Percentiles rank a stretch among this genome's conserved stretches.
Conservation (phyloP, 2,888 invertebrate genomes). For the Hirtodrosophila duncani region DNA sequence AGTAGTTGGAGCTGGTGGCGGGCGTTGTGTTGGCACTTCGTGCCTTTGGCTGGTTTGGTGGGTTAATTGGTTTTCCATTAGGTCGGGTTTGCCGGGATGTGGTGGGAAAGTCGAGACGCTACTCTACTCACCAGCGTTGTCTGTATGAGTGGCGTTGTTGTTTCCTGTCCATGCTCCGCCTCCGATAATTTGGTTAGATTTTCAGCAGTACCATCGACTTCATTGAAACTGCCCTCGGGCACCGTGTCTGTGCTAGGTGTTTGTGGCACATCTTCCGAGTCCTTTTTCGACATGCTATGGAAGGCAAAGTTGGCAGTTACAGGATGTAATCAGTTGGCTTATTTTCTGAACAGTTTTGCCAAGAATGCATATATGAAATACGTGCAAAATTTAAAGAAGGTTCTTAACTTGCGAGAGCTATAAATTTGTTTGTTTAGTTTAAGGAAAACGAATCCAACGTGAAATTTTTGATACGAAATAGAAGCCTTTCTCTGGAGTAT, state of each 20-base stretch:
- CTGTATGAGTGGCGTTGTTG: slow-evolving; percentile 76
- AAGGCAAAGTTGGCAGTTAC: slow-evolving; percentile 12
- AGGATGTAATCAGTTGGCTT: slow-evolving; percentile 1
- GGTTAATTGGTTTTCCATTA: slow-evolving; percentile 50
- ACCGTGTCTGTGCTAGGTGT: slow-evolving; percentile 67
- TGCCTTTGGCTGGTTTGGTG: slow-evolving; percentile 74
- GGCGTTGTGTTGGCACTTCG: slow-evolving; percentile 64
- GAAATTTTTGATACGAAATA: no score
- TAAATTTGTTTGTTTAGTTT: no score
- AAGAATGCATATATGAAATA: no score
- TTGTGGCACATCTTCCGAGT: slow-evolving; percentile 74
- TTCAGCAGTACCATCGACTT: slow-evolving; percentile 61
- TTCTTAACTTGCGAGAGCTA: no score
- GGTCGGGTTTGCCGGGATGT: not conserved
- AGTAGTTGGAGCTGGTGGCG: slow-evolving; percentile 76
- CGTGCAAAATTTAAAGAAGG: no score
- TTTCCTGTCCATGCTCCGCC: slow-evolving; percentile 53
- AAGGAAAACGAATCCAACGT: no score
- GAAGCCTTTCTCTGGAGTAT: no score
- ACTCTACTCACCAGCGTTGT: slow-evolving; percentile 87
- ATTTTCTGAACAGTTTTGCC: no score
- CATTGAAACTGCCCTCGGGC: slow-evolving; percentile 69
- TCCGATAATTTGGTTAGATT: slow-evolving; percentile 62
- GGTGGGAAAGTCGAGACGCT: not conserved
- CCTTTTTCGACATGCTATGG: slow-evolving; percentile 68